These are phyloP conservation scores for Papilio machaon DNA, from an alignment of 1,140 invertebrate species.

Conservation along the genomic window DNA sequence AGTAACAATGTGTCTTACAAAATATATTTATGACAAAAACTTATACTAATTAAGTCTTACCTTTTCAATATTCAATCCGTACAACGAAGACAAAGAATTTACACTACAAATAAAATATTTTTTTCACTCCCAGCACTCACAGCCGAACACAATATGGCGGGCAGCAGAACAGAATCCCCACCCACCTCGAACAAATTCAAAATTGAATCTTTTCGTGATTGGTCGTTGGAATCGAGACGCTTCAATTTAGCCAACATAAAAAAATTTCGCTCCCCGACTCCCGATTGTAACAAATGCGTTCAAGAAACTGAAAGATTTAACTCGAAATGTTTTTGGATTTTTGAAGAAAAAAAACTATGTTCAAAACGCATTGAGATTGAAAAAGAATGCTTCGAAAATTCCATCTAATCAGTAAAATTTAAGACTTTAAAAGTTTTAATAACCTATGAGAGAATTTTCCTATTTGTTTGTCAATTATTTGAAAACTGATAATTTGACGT, in stretches of 20 bases:
- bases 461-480: neutral
- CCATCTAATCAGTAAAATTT: neutral
- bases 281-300: slow-evolving; percentile 38
- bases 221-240: slow-evolving; percentile 66
- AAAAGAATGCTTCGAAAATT: neutral
- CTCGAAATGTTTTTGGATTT: neutral
- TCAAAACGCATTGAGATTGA: too few species aligned
- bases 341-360: too few species aligned
- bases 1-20: slow-evolving; percentile 27
- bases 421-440: too few species aligned
- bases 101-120: slow-evolving; percentile 68
- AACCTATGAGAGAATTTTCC: neutral
- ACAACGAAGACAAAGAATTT: slow-evolving; percentile 71
- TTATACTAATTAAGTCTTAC: slow-evolving; percentile 65
- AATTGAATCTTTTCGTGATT: slow-evolving; percentile 72
- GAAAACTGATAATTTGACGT: neutral
- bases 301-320: neutral
- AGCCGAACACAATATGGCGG: slow-evolving; percentile 80
- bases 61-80: slow-evolving; percentile 70
- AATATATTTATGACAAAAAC: slow-evolving; percentile 68
- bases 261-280: slow-evolving; percentile 11
- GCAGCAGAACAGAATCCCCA: slow-evolving; percentile 77
- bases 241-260: slow-evolving; percentile 62
- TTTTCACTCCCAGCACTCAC: slow-evolving; percentile 76
- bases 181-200: slow-evolving; percentile 76